These are phyloP conservation scores for Piezodorus guildinii DNA, from an alignment of 1,140 invertebrate species.

Conservation along the genomic window DNA sequence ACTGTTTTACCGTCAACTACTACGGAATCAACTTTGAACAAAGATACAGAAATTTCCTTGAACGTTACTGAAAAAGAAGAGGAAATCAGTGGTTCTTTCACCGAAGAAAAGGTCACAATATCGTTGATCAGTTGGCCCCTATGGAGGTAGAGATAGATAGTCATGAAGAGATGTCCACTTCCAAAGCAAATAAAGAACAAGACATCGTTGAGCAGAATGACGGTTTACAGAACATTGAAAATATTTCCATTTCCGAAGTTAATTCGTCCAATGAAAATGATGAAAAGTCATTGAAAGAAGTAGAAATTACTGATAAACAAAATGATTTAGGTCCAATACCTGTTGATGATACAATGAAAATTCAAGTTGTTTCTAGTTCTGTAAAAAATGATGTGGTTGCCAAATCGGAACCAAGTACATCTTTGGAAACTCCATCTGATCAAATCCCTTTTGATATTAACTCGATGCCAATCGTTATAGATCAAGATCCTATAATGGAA, in stretches of 20 bases:
- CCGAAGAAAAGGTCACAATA: neutral
- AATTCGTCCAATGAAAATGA: neutral
- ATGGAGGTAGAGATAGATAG: conserved; percentile 17
- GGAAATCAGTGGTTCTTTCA: conserved; percentile 1
- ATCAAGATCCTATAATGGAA: conserved; percentile 38
- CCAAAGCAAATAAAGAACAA: conserved; percentile 16
- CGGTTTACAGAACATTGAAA: too few species aligned
- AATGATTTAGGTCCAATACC: too few species aligned
- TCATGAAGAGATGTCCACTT: conserved; percentile 13
- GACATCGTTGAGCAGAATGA: neutral
- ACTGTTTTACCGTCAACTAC: too few species aligned
- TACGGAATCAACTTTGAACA: too few species aligned
- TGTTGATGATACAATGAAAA: too few species aligned
- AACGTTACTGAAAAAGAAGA: conserved; percentile 29
- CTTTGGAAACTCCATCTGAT: neutral
- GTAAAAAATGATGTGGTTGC: too few species aligned
- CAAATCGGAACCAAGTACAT: too few species aligned
- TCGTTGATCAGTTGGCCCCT: neutral
- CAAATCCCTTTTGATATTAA: conserved; percentile 52
- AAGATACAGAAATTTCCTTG: conserved; percentile 31
- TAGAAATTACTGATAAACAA: too few species aligned
- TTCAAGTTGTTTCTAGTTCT: too few species aligned
- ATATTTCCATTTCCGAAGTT: too few species aligned
- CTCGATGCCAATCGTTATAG: conserved; percentile 58
- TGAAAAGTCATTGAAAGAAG: too few species aligned